A percentile compares a stretch with the other conserved stretches of the same genome.
Conservation (phyloP, 2,888 invertebrate genomes). For the Eurytoma californica region DNA sequence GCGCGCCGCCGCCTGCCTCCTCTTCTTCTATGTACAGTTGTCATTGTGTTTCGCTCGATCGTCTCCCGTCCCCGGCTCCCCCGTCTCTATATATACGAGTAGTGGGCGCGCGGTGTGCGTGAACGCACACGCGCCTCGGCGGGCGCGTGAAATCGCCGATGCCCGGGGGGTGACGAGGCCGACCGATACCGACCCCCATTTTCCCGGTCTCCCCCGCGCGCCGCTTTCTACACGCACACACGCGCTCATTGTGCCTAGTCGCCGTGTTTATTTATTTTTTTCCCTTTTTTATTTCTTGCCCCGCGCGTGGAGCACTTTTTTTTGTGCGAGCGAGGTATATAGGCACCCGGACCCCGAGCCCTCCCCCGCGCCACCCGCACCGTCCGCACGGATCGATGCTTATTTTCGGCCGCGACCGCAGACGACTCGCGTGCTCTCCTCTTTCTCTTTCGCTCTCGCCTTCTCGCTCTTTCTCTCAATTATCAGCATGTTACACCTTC, state of each 20-base stretch:
- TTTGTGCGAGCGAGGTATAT: background rate
- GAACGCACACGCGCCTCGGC: background rate
- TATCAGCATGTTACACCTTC: slow-evolving; percentile 7
- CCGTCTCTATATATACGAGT: background rate
- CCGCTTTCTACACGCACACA: background rate
- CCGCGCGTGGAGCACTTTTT: background rate
- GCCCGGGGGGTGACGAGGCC: slow-evolving; percentile 15
- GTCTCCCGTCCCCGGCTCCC: background rate
- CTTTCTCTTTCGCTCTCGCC: background rate
- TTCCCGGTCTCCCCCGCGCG: background rate
- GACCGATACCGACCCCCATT: background rate
- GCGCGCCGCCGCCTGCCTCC: background rate
- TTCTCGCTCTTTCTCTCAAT: slow-evolving; percentile 6
- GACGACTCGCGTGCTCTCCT: background rate
- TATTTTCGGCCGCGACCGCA: slow-evolving; percentile 40
- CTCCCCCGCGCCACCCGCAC: slow-evolving; percentile 1
- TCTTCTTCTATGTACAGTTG: slow-evolving; percentile 4
- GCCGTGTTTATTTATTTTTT: slow-evolving; percentile 26
- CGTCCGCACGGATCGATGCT: slow-evolving; percentile 38
- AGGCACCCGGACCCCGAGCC: too few species aligned
- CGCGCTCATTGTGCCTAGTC: too few species aligned
- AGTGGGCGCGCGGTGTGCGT: background rate
- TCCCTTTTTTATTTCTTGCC: slow-evolving; percentile 13
- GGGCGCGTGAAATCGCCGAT: slow-evolving; percentile 48
- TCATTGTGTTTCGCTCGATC: slow-evolving; percentile 40